Conservation (phyloP, 2,797 vertebrate species). For the Oreortyx pictus region DNA sequence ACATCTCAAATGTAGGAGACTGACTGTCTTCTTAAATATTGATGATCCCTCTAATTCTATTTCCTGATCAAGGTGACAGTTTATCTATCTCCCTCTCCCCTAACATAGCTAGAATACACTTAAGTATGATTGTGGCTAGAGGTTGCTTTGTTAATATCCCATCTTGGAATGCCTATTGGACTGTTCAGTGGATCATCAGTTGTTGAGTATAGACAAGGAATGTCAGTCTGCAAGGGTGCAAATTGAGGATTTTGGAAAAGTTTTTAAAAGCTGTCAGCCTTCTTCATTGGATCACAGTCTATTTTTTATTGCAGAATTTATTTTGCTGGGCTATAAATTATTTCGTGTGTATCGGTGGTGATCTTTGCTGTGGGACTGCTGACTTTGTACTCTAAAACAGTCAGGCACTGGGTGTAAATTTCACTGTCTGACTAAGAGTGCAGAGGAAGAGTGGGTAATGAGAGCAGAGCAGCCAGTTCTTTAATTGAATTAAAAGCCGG, state of each 20-base stretch:
- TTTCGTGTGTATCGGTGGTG: conserved; percentile 20
- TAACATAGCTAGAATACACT: neutral
- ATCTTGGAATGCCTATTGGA: neutral
- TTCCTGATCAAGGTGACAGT: neutral
- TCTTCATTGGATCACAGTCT: neutral
- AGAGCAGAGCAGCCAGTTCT: conserved; percentile 89
- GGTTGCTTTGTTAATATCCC: neutral
- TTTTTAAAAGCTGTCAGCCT: neutral
- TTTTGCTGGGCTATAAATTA: conserved; percentile 60
- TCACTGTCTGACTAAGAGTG: conserved; percentile 86
- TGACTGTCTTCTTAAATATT: conserved; percentile 19
- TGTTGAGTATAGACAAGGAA: neutral
- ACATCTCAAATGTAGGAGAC: conserved; percentile 7
- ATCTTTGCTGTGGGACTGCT: conserved; percentile 64
- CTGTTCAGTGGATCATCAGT: neutral
- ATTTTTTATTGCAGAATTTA: conserved; percentile 33
- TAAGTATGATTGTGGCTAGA: neutral
- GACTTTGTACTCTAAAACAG: conserved; percentile 80
- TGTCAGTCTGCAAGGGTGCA: neutral
- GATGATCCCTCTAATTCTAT: neutral
- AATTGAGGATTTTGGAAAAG: neutral
- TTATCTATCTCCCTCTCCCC: neutral
- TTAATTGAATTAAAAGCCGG: conserved; percentile 99
- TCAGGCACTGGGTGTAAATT: conserved; percentile 85
- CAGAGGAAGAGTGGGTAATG: conserved; percentile 92